Evolutionary conservation across 2,797 vertebrate species (phyloP), one percentile per base, ranked within the genome.

Genomic region (Aphelocoma californica): DNA sequence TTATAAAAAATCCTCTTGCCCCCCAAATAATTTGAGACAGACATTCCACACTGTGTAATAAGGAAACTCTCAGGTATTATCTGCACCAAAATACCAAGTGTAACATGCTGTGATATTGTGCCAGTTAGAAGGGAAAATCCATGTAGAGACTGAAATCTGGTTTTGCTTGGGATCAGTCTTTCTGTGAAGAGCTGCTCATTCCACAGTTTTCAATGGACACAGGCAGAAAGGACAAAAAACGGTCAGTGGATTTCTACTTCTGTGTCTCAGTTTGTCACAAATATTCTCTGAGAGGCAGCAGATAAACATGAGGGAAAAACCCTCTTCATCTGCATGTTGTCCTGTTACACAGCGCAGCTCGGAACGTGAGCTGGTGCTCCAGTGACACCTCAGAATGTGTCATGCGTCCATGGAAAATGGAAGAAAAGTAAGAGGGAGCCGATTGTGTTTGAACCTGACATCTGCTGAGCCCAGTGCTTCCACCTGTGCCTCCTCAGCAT

Each of bases 271-370:
- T 12, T 77, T 24, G 47, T 75, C 54, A 24, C 19, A 48, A 47
- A 40, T 40, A 34, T 5, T 81, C 32, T 77, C 71, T 69, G 81
- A 96, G 88, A 93, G 84, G 64, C 85, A 86, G 87, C 95, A 96
- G 70, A 96, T 94, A 91, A 71, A 82, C 3, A 28, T 62, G 16
- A 96, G 94, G 95, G 89, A 28, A 85, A 97, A 86, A 20, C 32
- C 38, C 61, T 73, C 62, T 48, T 93, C 92, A 86, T 95, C 94
- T 97, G 96, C 94, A 74, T 84, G 69, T 93, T 97, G 85, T 81
- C 82, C 73, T 89, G 86, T 97, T 96, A 93, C 6, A 70, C 79
- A 95, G 75, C 6, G 5, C 19, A 47, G 62, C 53, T 88, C 23
- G 32, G 80, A 92, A 72, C 15, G 34, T 3, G 28, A 75, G 71